phyloP scores from a whole-genome alignment of 1,140 invertebrate genomes.

The Panagrolaimus sp. region DNA sequence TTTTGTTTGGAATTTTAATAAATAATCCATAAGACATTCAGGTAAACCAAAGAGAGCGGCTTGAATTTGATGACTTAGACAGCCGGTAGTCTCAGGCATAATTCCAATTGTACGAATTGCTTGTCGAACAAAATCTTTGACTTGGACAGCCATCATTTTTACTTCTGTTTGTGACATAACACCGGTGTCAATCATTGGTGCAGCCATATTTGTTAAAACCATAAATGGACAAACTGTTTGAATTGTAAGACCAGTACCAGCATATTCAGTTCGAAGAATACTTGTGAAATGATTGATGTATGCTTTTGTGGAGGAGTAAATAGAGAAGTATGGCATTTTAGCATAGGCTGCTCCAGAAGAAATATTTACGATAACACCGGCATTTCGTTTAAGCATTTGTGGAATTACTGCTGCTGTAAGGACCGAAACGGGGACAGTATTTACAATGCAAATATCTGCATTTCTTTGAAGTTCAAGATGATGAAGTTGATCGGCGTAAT shows the following conservation, averaged over 20 bases:
- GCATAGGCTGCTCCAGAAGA: neutral
- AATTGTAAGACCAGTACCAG: slow-evolving; percentile 20
- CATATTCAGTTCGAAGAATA: slow-evolving; percentile 20
- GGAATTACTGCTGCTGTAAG: neutral
- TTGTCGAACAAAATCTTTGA: neutral
- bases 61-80: slow-evolving; percentile 2
- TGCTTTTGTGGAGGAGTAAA: slow-evolving; percentile 1
- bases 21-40: too few relatives aligned
- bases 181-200: too few relatives aligned
- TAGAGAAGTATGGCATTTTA: neutral
- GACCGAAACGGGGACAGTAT: slow-evolving; percentile 2
- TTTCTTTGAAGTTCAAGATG: neutral
- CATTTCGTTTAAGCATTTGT: slow-evolving; percentile 13
- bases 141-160: neutral
- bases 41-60: neutral
- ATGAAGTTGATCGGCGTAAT: neutral
- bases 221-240: slow-evolving; percentile 20
- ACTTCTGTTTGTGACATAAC: neutral
- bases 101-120: neutral
- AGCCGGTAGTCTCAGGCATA: neutral
- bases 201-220: slow-evolving; percentile 21
- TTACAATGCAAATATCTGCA: neutral
- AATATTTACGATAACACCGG: slow-evolving; percentile 11
- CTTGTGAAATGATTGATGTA: slow-evolving; percentile 10
- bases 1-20: too few relatives aligned